Percentiles rank a stretch among this genome's conserved stretches.
Evolutionary conservation across 2,113 vertebrate genomes (phyloP).

Genomic region (Tangachromis dhanisi): DNA sequence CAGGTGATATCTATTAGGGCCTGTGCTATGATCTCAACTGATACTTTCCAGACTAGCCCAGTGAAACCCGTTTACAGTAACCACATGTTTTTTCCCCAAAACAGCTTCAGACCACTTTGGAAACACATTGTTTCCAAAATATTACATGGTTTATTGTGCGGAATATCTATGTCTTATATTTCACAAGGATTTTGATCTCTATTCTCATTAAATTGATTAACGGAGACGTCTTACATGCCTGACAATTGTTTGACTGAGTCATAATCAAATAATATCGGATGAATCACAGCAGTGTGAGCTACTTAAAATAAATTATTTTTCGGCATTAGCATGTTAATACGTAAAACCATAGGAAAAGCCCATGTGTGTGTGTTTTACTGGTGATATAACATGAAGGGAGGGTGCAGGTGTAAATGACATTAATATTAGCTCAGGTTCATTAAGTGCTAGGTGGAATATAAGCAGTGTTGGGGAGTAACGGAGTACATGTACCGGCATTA

Average conservation of each 20-base stretch:
- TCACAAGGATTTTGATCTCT: not conserved
- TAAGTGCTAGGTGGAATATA: not conserved
- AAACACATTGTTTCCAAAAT: not conserved
- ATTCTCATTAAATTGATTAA: not conserved
- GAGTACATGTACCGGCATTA: rapidly evolving
- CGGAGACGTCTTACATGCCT: not conserved
- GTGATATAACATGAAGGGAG: rapidly evolving
- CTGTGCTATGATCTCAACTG: not conserved
- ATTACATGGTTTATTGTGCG: not conserved
- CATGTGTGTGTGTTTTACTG: not conserved
- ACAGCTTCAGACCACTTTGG: not conserved
- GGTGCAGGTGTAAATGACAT: not conserved
- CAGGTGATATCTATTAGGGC: not conserved
- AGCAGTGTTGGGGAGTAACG: rapidly evolving
- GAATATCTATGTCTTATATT: not conserved
- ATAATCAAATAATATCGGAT: not conserved
- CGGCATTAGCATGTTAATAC: not conserved
- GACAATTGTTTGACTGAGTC: not conserved
- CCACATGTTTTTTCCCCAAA: not conserved
- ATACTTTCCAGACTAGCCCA: conserved; percentile 23
- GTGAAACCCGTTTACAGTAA: not conserved
- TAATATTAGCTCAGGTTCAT: not conserved
- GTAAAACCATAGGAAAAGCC: not conserved
- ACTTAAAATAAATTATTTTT: rapidly evolving
- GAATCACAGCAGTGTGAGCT: not conserved